These are phyloP conservation scores for Gambusia affinis DNA, from an alignment of 2,113 vertebrate genomes.

Conservation along the genomic window DNA sequence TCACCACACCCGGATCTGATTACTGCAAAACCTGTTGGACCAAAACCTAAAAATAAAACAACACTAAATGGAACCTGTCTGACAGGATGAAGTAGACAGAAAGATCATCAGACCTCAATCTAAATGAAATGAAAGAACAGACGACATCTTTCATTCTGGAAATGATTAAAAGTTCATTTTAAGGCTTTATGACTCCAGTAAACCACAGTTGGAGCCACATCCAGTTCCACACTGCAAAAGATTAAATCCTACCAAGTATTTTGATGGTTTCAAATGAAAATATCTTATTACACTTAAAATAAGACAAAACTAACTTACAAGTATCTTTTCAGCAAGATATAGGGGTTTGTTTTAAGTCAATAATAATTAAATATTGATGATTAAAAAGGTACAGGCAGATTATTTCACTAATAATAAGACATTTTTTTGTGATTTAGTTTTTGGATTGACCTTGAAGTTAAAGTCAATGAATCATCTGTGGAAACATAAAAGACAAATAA, in stretches of 20 bases:
- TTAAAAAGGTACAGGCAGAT: too few relatives aligned
- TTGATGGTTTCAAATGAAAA: too few relatives aligned
- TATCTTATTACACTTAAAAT: too few relatives aligned
- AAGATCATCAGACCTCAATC: background rate
- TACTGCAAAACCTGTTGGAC: background rate
- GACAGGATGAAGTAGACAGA: background rate
- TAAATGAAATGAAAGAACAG: background rate
- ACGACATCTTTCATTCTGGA: background rate
- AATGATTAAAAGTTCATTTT: background rate
- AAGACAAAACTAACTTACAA: too few relatives aligned
- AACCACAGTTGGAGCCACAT: background rate
- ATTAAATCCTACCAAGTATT: too few relatives aligned
- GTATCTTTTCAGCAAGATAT: too few relatives aligned
- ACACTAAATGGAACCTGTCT: background rate
- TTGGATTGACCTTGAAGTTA: background rate
- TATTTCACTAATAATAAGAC: too few relatives aligned
- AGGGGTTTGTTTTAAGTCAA: too few relatives aligned
- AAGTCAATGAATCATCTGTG: constrained; percentile 37
- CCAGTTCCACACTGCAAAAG: too few relatives aligned
- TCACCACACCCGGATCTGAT: background rate
- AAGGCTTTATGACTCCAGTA: background rate
- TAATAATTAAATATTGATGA: too few relatives aligned
- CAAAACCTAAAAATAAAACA: background rate
- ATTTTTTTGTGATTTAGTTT: constrained; percentile 13
- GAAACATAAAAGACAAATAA: background rate